Percentiles rank a stretch among this genome's conserved stretches.
These are phyloP conservation scores for Laterallus jamaicensis DNA, from an alignment of 2,113 vertebrate genomes.

Conservation along the genomic window DNA sequence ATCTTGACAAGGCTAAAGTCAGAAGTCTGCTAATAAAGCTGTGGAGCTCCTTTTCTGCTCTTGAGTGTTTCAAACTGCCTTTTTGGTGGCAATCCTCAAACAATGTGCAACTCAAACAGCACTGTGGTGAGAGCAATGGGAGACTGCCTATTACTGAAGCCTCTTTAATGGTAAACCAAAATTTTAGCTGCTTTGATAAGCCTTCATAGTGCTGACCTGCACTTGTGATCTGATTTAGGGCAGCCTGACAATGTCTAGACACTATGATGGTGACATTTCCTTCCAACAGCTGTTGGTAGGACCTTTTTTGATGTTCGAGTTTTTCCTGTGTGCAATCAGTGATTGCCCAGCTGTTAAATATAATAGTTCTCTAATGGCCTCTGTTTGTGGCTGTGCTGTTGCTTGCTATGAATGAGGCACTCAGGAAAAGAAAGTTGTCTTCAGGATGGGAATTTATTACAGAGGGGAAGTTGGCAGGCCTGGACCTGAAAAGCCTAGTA, in stretches of 20 bases:
- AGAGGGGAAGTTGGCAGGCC: not conserved
- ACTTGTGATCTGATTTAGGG: not conserved
- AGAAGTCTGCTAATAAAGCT: not conserved
- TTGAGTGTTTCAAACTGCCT: not conserved
- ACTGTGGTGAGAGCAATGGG: not conserved
- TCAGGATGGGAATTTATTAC: not conserved
- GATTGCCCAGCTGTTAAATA: not conserved
- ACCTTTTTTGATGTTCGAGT: not conserved
- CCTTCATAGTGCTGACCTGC: not conserved
- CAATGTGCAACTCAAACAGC: fast-evolving
- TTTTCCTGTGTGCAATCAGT: not conserved
- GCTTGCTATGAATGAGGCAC: not conserved
- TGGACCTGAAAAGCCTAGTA: not conserved
- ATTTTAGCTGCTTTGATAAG: not conserved
- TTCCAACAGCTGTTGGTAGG: not conserved
- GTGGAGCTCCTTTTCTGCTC: not conserved
- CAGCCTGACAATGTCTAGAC: not conserved
- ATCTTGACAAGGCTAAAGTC: not conserved
- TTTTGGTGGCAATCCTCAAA: not conserved
- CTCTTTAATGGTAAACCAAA: not conserved
- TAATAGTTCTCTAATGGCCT: not conserved
- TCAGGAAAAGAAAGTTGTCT: not conserved
- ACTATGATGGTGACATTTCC: not conserved
- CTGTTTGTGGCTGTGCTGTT: not conserved
- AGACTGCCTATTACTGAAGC: not conserved